phyloP scores from a whole-genome alignment of 2,888 invertebrate genomes.

The Drosophila diplacantha region DNA sequence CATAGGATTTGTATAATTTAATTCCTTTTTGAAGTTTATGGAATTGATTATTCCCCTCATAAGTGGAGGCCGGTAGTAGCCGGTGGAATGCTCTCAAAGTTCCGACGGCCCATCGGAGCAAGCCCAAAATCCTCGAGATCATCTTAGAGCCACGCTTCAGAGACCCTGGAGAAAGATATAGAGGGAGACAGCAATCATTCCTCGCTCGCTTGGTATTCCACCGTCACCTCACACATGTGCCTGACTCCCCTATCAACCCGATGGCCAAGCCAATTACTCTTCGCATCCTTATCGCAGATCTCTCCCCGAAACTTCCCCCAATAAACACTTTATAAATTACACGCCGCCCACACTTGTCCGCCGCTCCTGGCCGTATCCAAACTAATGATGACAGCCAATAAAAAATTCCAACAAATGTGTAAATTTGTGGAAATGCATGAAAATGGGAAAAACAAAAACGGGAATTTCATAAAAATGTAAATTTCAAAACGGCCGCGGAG shows the following conservation, averaged over 20 bases:
- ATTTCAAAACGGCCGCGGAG: slow-evolving; percentile 36
- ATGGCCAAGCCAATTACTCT: slow-evolving; percentile 35
- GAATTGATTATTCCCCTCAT: too few relatives aligned
- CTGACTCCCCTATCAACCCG: slow-evolving; percentile 27
- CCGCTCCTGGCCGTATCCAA: slow-evolving; percentile 46
- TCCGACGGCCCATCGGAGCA: not conserved
- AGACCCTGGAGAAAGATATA: not conserved
- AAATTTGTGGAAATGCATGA: slow-evolving; percentile 62
- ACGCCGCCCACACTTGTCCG: slow-evolving; percentile 64
- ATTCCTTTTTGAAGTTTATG: too few relatives aligned
- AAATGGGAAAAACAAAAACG: slow-evolving; percentile 25
- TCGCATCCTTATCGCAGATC: slow-evolving; percentile 31
- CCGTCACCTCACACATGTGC: slow-evolving; percentile 13
- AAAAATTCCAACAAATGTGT: slow-evolving; percentile 68
- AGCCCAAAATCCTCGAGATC: slow-evolving; percentile 21
- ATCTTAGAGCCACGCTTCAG: slow-evolving; percentile 24
- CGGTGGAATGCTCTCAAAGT: too few relatives aligned
- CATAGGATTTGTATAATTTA: too few relatives aligned
- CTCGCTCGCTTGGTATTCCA: slow-evolving; percentile 7
- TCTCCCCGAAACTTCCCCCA: slow-evolving; percentile 15
- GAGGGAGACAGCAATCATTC: not conserved
- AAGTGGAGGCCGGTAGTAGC: too few relatives aligned
- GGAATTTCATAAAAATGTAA: slow-evolving; percentile 60
- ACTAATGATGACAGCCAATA: slow-evolving; percentile 73
- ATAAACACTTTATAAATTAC: slow-evolving; percentile 47